Conservation (phyloP, 1,140 invertebrate genomes). For the Ceratosolen solmsi region DNA sequence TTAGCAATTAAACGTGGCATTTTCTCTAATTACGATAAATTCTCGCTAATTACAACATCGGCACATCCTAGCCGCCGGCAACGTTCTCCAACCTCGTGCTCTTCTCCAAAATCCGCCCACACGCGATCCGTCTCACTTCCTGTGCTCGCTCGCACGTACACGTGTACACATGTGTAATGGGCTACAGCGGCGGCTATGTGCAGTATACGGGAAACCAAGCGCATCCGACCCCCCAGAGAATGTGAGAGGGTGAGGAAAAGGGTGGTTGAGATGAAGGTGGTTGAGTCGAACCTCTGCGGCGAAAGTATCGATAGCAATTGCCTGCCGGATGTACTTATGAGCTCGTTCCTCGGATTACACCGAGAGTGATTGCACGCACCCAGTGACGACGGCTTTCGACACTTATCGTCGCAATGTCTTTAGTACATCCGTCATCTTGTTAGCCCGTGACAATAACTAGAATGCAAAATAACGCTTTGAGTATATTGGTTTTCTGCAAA, state of each 20-base stretch:
- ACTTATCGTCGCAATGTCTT: background rate
- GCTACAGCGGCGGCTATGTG: conserved; percentile 16
- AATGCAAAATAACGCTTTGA: too few species aligned
- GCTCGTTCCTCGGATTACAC: conserved; percentile 67
- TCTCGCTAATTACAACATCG: conserved; percentile 75
- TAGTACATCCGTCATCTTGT: background rate
- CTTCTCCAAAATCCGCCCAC: conserved; percentile 51
- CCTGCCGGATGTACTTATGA: conserved; percentile 51
- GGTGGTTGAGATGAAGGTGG: background rate
- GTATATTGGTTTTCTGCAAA: too few species aligned
- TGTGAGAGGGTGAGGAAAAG: background rate
- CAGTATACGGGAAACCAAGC: conserved; percentile 63
- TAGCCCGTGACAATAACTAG: too few species aligned
- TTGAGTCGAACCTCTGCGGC: conserved; percentile 47
- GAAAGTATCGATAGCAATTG: conserved; percentile 69
- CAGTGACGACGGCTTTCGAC: background rate
- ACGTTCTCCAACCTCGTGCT: conserved; percentile 2
- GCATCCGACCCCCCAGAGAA: conserved; percentile 58
- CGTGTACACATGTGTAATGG: conserved; percentile 51
- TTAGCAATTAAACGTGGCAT: conserved; percentile 79
- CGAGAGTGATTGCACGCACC: background rate
- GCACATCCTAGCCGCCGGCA: conserved; percentile 55
- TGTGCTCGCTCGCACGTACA: conserved; percentile 52
- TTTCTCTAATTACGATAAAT: conserved; percentile 78
- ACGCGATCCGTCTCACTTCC: conserved; percentile 58